Base-by-base conservation (phyloP, 1,140 invertebrate species). In the Ephestia elutella region DNA sequence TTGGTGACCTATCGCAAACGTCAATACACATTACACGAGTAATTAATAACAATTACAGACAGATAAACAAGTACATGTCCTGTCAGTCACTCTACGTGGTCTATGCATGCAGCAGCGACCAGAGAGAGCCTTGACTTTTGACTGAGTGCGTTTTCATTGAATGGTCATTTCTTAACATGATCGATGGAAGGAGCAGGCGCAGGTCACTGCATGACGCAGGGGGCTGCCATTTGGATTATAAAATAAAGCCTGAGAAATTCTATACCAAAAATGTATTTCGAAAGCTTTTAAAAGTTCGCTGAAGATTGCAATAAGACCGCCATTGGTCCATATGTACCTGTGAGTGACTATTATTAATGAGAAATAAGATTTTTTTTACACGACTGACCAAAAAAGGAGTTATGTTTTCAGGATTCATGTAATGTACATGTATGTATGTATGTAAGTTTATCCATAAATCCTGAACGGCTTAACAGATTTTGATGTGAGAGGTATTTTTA, bases 81-180 rank as follows among this genome's bases (percentile, higher is more conserved):
- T 53, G 50, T 53, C 50, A 53, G 15, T 53, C 50, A 53, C 9
- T 20, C n/a, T 20, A 50, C 49, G 7, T 50, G n/a, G 8, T 20
- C 49, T 50, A 50, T 50, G 49, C 20, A 7, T 25, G 21, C 21
- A 2, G 13, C 13, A 15, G 13, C 32, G 32, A n/a, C 15, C 48
- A 8, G 48, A 8, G 15, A 7, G 19, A 56, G 13, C 56, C 56
- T 58, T 58, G 56, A 58, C 56, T 58, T 58, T 58, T 58, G 19
- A 57, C 13, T 57, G 17, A 11, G 49, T 49, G 17, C 13, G 49
- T 49, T 49, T 57, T 57, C 35, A 49, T 49, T 57, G 48, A 57
- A 57, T 49, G 48, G 20, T 49, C 21, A 55, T 57, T 57, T 57
- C 56, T 57, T 57, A 57, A 57, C 44, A 49, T 57, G 56, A 57